Evolutionary conservation across 1,140 invertebrate genomes (phyloP).

Genomic region (Zaprionus africanus): DNA sequence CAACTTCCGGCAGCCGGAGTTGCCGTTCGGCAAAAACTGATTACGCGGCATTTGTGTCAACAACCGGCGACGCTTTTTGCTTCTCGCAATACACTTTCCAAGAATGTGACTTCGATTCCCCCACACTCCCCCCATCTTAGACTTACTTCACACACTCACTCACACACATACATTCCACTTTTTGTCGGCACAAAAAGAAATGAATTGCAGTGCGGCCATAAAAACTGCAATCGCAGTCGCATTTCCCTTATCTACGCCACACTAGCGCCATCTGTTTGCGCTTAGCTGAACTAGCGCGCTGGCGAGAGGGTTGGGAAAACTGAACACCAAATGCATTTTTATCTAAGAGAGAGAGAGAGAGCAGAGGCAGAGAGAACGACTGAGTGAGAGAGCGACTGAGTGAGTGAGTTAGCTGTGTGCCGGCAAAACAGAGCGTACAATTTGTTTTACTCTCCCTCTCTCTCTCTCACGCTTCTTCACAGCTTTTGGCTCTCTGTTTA

Average conservation of each 20-base stretch:
- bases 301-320: conserved; percentile 25
- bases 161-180: not conserved
- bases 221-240: conserved; percentile 44
- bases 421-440: conserved; percentile 28
- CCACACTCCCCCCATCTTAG: not conserved
- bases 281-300: conserved; percentile 52
- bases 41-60: conserved; percentile 75
- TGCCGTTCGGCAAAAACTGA: conserved; percentile 62
- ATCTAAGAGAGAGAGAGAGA: conserved; percentile 26
- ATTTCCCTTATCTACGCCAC: conserved; percentile 37
- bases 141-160: not conserved
- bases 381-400: conserved; percentile 30
- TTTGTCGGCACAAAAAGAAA: conserved; percentile 51
- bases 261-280: conserved; percentile 58
- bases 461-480: not conserved
- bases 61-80: conserved; percentile 70
- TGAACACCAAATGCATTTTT: conserved; percentile 38
- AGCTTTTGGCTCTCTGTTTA: conserved; percentile 66
- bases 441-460: conserved; percentile 3
- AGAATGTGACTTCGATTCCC: conserved; percentile 63
- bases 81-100: conserved; percentile 55
- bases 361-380: conserved; percentile 9
- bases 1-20: conserved; percentile 63
- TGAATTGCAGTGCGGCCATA: conserved; percentile 17
- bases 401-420: conserved; percentile 11